Base-by-base conservation (phyloP, 2,113 vertebrate species). In the Poicephalus meyeri region DNA sequence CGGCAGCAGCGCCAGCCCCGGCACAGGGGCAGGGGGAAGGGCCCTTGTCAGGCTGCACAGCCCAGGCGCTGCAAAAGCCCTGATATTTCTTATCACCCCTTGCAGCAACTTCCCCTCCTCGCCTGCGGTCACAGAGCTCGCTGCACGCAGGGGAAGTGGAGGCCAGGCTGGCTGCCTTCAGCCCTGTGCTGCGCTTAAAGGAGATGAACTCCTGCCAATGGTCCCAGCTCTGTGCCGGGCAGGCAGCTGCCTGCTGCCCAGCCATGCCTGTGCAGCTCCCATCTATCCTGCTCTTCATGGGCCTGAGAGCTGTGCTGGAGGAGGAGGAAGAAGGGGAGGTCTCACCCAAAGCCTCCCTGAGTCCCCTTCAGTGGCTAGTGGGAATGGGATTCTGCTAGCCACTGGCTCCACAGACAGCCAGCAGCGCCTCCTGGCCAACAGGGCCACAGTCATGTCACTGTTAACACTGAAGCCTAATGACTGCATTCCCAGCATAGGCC, bases 11-110 rank as follows among this genome's bases (percentile, higher is more conserved):
- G 1, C 55, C 1, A 2, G 73, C 55, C 69, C 65, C 2, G 4
- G 73, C 12, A 4, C 42, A 2, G 0, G 2, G 16, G 58, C 88
- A 69, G 88, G 94, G 95, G 93, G 95, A 80, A 91, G 95, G 95
- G 96, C 80, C 11, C 96, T 96, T 95, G 95, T 96, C 92, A 5
- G 80, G 55, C 24, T 0, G 11, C 0, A 10, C 96, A 94, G 91
- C 69, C 52, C 1, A 1, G 29, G 80, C 17, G 1, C 95, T 95
- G 95, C 1, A 4, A 92, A 94, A 93, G 82, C 69, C 31, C 95
- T 97, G 97, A 97, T 97, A 97, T 72, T 97, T 92, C 94, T 97
- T 97, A 97, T 97, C 97, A 3, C 3, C 28, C 77, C 73, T 68
- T 72, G 91, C 96, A 97, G 96, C 95, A 92, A 96, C 97, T 97